Percentiles rank a stretch among this genome's conserved stretches.
phyloP scores from a whole-genome alignment of 2,113 vertebrate species.

The Lophura nycthemera region DNA sequence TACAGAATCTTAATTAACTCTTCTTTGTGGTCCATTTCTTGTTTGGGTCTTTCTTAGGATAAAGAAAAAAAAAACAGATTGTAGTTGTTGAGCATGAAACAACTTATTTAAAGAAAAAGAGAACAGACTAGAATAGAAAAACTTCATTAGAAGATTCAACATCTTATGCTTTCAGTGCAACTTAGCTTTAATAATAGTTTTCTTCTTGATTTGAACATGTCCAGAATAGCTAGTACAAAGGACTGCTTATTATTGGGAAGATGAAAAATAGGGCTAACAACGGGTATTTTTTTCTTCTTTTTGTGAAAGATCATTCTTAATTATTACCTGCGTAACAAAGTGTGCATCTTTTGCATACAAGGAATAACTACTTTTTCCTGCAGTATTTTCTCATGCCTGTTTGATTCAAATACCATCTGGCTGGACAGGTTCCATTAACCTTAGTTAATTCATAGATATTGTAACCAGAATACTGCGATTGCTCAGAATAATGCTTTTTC shows the following conservation, averaged over 20 bases:
- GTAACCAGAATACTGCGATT: background rate
- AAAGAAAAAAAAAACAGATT: conserved; percentile 8
- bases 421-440: background rate
- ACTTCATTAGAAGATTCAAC: background rate
- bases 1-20: background rate
- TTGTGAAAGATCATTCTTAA: background rate
- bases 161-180: background rate
- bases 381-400: background rate
- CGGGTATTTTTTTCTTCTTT: background rate
- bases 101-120: conserved; percentile 13
- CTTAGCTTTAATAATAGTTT: background rate
- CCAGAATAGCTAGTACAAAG: background rate
- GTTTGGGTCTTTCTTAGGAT: background rate
- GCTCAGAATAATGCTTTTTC: background rate
- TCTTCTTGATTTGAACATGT: background rate
- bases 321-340: background rate
- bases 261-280: background rate
- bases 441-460: background rate
- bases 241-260: background rate
- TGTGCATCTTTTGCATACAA: background rate
- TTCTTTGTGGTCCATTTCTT: conserved; percentile 20
- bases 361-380: background rate
- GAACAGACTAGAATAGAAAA: background rate
- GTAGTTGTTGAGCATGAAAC: background rate
- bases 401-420: background rate